Percentiles rank a stretch among this genome's conserved stretches.
Conservation (phyloP, 2,797 vertebrate species). For the Pagetopsis macropterus region DNA sequence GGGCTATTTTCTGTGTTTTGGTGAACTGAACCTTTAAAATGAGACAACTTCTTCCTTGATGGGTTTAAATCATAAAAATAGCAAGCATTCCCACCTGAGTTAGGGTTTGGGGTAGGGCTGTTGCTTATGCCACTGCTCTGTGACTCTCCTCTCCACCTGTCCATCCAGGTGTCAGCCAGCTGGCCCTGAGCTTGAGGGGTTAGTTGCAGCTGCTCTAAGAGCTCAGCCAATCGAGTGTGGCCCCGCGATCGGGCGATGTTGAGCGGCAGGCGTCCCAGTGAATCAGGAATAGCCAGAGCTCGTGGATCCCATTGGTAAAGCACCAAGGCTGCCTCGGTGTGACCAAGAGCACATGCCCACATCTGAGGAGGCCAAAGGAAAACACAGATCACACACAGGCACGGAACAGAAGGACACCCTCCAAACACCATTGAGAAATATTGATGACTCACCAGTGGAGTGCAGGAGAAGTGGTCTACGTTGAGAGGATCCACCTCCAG, state of each 20-base stretch:
- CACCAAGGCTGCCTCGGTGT: conserved; percentile 93
- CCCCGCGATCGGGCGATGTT: conserved; percentile 95
- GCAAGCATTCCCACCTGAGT: conserved; percentile 82
- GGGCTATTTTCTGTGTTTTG: background rate
- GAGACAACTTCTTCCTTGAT: background rate
- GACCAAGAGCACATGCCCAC: conserved; percentile 98
- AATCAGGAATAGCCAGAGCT: conserved; percentile 96
- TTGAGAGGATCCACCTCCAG: conserved; percentile 98
- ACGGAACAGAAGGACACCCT: conserved; percentile 16
- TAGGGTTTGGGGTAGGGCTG: conserved; percentile 82
- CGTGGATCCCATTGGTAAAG: conserved; percentile 97
- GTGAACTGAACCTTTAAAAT: background rate
- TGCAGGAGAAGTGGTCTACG: conserved; percentile 99
- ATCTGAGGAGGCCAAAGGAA: conserved; percentile 82
- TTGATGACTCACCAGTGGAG: conserved; percentile 89
- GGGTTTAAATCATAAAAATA: conserved; percentile 10
- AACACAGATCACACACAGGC: conserved; percentile 27
- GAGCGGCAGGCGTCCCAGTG: conserved; percentile 92
- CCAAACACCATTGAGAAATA: background rate
- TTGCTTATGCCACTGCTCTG: conserved; percentile 86
- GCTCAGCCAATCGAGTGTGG: conserved; percentile 95
- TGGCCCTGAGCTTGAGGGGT: conserved; percentile 86
- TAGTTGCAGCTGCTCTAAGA: conserved; percentile 94
- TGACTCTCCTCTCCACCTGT: conserved; percentile 88
- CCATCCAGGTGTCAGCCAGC: conserved; percentile 87